A percentile compares a stretch with the other conserved stretches of the same genome.
These are phyloP conservation scores for Indri indri DNA, from an alignment of 2,113 vertebrate species.

Conservation along the genomic window DNA sequence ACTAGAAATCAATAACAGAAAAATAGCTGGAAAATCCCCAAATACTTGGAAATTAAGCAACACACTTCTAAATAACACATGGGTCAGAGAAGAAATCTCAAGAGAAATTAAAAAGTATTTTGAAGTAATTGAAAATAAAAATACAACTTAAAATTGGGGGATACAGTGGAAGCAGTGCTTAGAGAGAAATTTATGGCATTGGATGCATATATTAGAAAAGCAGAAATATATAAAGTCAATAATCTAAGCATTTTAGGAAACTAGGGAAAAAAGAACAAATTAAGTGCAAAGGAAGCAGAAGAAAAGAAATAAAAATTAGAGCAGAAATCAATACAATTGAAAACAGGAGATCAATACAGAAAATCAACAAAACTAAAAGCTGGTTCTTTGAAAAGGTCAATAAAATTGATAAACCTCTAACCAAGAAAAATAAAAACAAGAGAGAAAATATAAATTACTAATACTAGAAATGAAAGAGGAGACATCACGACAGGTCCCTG, in stretches of 20 bases:
- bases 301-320: background rate
- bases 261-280: background rate
- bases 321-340: background rate
- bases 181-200: background rate
- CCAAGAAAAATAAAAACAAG: background rate
- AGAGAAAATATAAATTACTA: background rate
- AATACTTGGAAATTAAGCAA: background rate
- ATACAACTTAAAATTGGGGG: background rate
- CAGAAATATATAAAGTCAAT: background rate
- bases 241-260: background rate
- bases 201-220: background rate
- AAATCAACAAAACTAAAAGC: background rate
- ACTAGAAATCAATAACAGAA: background rate
- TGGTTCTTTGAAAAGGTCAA: background rate
- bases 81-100: background rate
- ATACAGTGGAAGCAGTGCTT: background rate
- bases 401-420: background rate
- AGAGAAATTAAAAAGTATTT: background rate
- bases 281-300: background rate
- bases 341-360: background rate
- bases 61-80: background rate
- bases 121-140: background rate
- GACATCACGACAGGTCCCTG: background rate
- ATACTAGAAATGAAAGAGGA: background rate
- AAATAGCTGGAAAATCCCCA: background rate